Evolutionary conservation across 1,140 invertebrate species (phyloP).

Genomic region (Paralvinella palmiformis): DNA sequence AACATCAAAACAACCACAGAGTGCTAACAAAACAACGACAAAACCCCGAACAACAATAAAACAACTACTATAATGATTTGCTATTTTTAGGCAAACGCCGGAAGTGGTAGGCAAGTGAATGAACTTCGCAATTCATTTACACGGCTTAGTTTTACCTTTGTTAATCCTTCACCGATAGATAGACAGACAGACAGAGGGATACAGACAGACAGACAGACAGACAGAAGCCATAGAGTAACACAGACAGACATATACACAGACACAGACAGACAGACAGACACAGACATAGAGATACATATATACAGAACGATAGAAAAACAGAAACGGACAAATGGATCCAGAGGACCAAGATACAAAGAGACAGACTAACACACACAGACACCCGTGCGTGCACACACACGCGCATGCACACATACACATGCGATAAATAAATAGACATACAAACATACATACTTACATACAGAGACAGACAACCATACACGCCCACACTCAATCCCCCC

Average conservation of each 20-base stretch:
- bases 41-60: too few species aligned
- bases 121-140: too few species aligned
- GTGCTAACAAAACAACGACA: too few species aligned
- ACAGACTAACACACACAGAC: constrained; percentile 1
- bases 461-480: too few species aligned
- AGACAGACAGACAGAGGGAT: constrained; percentile 6
- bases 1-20: too few species aligned
- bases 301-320: not conserved
- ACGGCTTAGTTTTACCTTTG: too few species aligned
- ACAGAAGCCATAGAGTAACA: not conserved
- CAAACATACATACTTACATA: too few species aligned
- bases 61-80: too few species aligned
- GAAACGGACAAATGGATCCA: not conserved
- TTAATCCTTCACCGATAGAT: too few species aligned
- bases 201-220: constrained; percentile 8
- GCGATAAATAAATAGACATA: not conserved
- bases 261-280: not conserved
- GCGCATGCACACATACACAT: not conserved
- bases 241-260: constrained; percentile 7
- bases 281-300: not conserved
- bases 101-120: too few species aligned
- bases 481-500: too few species aligned
- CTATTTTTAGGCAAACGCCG: too few species aligned
- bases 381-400: not conserved
- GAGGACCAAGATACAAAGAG: not conserved